phyloP scores from a whole-genome alignment of 35 echinoderm and acorn worm species.

The Apostichopus californicus region DNA sequence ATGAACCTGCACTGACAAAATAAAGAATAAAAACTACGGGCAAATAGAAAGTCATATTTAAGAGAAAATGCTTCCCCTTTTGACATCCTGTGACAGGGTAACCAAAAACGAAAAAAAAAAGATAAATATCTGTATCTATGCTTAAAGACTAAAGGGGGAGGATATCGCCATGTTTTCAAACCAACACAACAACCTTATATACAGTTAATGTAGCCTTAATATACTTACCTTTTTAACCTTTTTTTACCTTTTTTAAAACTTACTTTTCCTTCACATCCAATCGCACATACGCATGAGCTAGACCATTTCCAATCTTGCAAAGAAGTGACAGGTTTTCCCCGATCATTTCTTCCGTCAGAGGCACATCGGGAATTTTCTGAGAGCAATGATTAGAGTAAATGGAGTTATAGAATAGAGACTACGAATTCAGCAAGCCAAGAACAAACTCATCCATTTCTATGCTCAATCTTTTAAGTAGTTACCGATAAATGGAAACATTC shows the following conservation, averaged over 20 bases:
- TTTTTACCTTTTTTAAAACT: background rate
- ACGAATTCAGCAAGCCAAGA: background rate
- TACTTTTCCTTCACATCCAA: conserved; percentile 94
- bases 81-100: conserved; percentile 17
- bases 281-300: conserved; percentile 93
- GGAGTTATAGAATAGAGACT: background rate
- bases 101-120: background rate
- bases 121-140: background rate
- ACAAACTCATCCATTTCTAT: too few species aligned
- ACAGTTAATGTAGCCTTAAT: background rate
- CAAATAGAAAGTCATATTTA: conserved; percentile 33
- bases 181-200: background rate
- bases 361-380: conserved; percentile 87
- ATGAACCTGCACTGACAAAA: background rate
- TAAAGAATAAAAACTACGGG: background rate
- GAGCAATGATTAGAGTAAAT: background rate
- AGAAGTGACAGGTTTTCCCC: conserved; percentile 86
- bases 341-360: conserved; percentile 77
- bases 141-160: background rate
- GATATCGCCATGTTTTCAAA: background rate
- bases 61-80: conserved; percentile 16
- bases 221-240: too few species aligned
- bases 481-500: too few species aligned
- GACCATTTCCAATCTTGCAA: conserved; percentile 95
- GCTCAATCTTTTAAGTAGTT: too few species aligned